Evolutionary conservation across 2,113 vertebrate genomes (phyloP), one percentile per base, ranked within the genome.

Genomic region (Hoplias malabaricus): DNA sequence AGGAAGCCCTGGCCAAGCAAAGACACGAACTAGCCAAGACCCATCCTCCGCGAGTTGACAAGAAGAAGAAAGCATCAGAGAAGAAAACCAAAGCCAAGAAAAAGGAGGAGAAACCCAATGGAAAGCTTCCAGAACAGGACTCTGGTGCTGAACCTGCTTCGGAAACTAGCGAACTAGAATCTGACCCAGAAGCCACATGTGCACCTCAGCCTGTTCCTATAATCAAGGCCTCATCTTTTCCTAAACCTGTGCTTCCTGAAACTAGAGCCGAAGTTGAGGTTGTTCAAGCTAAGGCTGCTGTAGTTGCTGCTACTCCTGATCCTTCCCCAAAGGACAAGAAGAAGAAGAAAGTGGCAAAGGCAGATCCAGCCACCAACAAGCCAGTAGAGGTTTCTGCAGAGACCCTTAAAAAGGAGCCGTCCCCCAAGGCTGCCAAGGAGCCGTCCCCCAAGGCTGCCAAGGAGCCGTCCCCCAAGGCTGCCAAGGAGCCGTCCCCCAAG

Each of bases 1-100:
- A 96, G 83, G 95, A 96, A 84, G 95, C 95, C 61, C 86, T 96
- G 73, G 95, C 94, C 66, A 95, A 93, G 80, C 95, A 96, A 78
- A 93, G 94, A 46, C 93, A 90, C 56, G 92, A 94, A 73, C 88
- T 92, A 14, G 92, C 92, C 4, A 95, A 91, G 83, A 80, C 82
- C 31, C 80, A 78, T 5, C 27, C 91, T 70, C 92, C 89, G 54
- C 95, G 92, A 81, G 82, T 75, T 0, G 94, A 95, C 61, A 95
- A 91, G 83, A 96, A 94, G 76, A 95, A 92, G 88, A 96, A 94
- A 81, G 91, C 23, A 31, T 50, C 72, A 21, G 83, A 84, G 31
- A 96, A 92, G 88, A 96, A 95, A 83, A 92, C 93, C 81, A 96
- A 94, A 82, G 84, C 88, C n/a, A 96, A 95, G 87, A 96, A 93